Percentiles rank a stretch among this genome's conserved stretches.
Conservation (phyloP, 2,113 vertebrate genomes). For the Heterocephalus glaber region DNA sequence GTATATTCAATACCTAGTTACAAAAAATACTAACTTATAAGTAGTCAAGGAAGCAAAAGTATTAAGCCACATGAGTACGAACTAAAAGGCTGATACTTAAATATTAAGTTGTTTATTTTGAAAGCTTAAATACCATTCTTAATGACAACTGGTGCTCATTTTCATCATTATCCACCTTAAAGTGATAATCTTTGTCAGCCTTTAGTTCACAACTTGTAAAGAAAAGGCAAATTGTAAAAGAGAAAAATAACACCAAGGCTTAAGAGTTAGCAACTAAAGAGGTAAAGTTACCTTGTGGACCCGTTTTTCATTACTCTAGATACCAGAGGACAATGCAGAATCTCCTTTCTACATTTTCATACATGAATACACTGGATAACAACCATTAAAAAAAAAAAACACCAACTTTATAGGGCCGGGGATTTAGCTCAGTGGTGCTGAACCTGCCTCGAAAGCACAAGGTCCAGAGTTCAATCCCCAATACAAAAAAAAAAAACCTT, state of each 20-base stretch:
- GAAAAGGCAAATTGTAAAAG: neutral
- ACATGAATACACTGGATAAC: neutral
- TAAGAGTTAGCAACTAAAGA: neutral
- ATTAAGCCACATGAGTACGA: neutral
- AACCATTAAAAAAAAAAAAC: no score
- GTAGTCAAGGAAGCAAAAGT: neutral
- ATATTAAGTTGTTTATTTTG: neutral
- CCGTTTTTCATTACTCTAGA: neutral
- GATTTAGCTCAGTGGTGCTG: no score
- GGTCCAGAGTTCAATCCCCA: no score
- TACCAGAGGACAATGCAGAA: neutral
- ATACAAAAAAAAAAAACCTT: no score
- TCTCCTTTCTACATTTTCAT: neutral
- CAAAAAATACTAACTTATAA: neutral
- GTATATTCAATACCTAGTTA: neutral
- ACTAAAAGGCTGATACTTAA: neutral
- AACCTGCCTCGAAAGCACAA: no score
- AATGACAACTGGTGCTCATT: constrained; percentile 95
- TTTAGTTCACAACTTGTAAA: constrained; percentile 92
- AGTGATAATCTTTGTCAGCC: constrained; percentile 92
- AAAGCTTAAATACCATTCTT: constrained; percentile 88
- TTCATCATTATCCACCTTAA: constrained; percentile 95
- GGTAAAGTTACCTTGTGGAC: neutral
- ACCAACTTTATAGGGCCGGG: no score
- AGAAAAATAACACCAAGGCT: neutral